Evolutionary conservation across 2,113 vertebrate species (phyloP), one percentile per base, ranked within the genome.

Genomic region (Lonchura striata): DNA sequence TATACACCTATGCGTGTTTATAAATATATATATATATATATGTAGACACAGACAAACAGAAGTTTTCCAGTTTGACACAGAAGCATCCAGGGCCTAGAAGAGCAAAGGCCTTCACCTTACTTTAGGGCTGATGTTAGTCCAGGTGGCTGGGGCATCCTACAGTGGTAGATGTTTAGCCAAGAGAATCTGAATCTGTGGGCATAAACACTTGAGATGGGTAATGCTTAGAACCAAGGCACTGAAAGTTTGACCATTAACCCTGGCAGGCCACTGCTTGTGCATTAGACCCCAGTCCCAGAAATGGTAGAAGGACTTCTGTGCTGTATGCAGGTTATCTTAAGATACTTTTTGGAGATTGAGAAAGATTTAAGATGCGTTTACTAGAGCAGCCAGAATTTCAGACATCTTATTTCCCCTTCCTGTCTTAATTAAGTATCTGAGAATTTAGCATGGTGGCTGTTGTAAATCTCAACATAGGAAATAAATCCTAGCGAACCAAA

Each of bases 41-140:
- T 42, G 4, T 19, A 25, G 5, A 7, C 3, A 21, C 2, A 53
- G 0, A 23, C 4, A 39, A 13, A 28, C 9, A 49, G 10, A 71
- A 59, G 18, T 77, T 88, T 88, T 90, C 35, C 59, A 20, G 44
- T 78, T 78, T 60, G 17, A 10, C 7, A 16, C 14, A n/a, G 60
- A 39, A 66, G 25, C 42, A 39, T 70, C 14, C 22, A 57, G 42
- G 25, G 41, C 13, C 46, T 69, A 20, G 41, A 78, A 79, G 23
- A 61, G 42, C 46, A 52, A 68, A 54, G 31, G 15, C 24, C 35
- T 94, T 79, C 28, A 7, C 25, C 13, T 65, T 56, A 19, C 27
- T 53, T 79, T 24, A 49, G 24, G 30, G 22, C 21, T 75, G 31
- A 33, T 6, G 10, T 50, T 41, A 68, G 42, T 15, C 31, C 42